phyloP scores from a whole-genome alignment of 2,113 vertebrate genomes.

The Syrrhaptes paradoxus region DNA sequence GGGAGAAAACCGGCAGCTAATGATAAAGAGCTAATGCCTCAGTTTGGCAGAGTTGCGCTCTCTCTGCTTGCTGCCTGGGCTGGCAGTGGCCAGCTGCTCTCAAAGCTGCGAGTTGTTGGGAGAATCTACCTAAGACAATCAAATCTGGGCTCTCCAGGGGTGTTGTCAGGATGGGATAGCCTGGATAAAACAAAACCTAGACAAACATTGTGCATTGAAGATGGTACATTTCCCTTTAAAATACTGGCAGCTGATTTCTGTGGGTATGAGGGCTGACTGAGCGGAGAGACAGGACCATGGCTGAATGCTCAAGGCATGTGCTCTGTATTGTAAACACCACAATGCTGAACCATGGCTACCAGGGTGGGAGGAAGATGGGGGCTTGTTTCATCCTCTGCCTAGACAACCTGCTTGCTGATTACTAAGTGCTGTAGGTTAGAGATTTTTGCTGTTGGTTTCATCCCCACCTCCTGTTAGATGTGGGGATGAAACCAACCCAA shows the following conservation, averaged over 20 bases:
- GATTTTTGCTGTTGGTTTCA: not conserved
- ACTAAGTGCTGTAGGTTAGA: not conserved
- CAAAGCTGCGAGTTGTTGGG: fast-evolving
- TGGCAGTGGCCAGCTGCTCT: not conserved
- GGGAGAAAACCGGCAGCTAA: not conserved
- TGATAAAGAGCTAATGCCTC: not conserved
- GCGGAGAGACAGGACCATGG: not conserved
- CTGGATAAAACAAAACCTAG: not conserved
- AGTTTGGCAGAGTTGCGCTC: not conserved
- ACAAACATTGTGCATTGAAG: not conserved
- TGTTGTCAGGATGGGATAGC: not conserved
- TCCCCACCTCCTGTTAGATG: not conserved
- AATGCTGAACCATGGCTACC: fast-evolving
- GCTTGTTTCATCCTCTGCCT: not conserved
- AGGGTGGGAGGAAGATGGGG: not conserved
- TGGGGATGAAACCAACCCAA: not conserved
- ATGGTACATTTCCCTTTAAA: not conserved
- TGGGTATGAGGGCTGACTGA: not conserved
- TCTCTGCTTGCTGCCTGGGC: not conserved
- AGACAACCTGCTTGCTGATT: not conserved
- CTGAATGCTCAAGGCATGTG: fast-evolving
- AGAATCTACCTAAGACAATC: not conserved
- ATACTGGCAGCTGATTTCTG: not conserved
- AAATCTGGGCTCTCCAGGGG: not conserved
- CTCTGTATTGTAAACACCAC: fast-evolving